A percentile compares a stretch with the other conserved stretches of the same genome.
Conservation (phyloP, 92 coral and sea anemone genomes). For the Epizoanthus rinbou region DNA sequence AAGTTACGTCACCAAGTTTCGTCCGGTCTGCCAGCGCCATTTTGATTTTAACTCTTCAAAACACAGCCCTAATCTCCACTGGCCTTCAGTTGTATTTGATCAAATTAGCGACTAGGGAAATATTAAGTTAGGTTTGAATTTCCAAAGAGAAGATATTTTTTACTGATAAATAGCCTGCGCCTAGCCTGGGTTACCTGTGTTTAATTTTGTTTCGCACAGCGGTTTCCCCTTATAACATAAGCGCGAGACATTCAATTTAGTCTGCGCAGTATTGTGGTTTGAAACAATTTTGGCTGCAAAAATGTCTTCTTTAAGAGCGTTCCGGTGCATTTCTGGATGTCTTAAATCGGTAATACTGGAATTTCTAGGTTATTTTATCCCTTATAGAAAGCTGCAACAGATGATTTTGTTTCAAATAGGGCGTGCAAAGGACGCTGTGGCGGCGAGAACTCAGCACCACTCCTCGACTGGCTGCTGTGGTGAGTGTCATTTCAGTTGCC, state of each 20-base stretch:
- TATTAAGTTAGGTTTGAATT: too few species aligned
- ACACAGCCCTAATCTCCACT: too few species aligned
- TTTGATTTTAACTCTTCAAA: too few species aligned
- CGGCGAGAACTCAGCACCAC: slow-evolving; percentile 67
- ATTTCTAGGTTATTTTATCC: background rate
- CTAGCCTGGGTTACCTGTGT: too few species aligned
- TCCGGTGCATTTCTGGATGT: slow-evolving; percentile 34
- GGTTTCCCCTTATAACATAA: background rate
- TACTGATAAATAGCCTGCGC: too few species aligned
- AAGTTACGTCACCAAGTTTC: too few species aligned
- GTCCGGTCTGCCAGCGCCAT: too few species aligned
- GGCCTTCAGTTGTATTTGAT: too few species aligned
- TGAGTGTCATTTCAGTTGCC: slow-evolving; percentile 29
- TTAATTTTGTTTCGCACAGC: slow-evolving; percentile 1
- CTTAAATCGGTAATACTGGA: slow-evolving; percentile 23
- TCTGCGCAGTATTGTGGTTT: slow-evolving; percentile 6
- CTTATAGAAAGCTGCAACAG: background rate
- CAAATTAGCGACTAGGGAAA: too few species aligned
- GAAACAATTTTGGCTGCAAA: background rate
- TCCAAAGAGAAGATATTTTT: too few species aligned
- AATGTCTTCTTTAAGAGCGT: slow-evolving; percentile 15
- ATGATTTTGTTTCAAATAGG: slow-evolving; percentile 46
- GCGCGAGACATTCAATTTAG: background rate
- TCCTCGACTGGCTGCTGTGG: slow-evolving; percentile 56
- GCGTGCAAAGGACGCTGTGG: slow-evolving; percentile 40